Evolutionary conservation across 2,113 vertebrate genomes (phyloP), one percentile per base, ranked within the genome.

Genomic region (Prionailurus bengalensis): DNA sequence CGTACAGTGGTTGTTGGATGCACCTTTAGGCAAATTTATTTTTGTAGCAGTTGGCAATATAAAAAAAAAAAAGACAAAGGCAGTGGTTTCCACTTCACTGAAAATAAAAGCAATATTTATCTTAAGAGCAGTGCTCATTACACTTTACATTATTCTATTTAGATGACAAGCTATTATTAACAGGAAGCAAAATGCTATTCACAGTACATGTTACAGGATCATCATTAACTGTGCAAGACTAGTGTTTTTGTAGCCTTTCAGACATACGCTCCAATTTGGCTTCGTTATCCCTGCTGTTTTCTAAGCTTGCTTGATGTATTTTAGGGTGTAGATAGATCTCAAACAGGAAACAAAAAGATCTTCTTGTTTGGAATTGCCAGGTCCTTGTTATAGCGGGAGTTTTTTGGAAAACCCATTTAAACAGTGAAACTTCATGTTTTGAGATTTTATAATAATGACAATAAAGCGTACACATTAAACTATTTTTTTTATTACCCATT

Each of bases 121-220:
- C 95, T 94, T 97, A 96, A 94, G 68, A 98, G 95, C 23, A 96
- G 51, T 61, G 90, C 89, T 97, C 90, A 89, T 93, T 86, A 95
- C 94, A 97, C 45, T 96, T 90, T 92, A 23, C 51, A 96, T 93
- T 98, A 96, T 91, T 96, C 96, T 88, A 91, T 81, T 91, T 94
- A 85, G 81, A 96, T 81, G 97, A 91, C 86, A 98, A 98, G 87
- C 84, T 98, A 89, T 86, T 98, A 96, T 97, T 97, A 97, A 16
- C 86, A 93, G 89, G n/a, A 98, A 98, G 68, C 19, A 97, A 98
- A 98, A 97, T 19, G 92, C 10, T 96, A 91, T 97, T 97, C 42
- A 13, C 63, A 81, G 81, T n/a, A 61, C 23, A 81, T 68, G 27
- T 81, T 94, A 74, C 23, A 98, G 55, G 86, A 63, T 91, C 93